Conservation (phyloP, 1,140 invertebrate genomes). For the Condylostylus longicornis region DNA sequence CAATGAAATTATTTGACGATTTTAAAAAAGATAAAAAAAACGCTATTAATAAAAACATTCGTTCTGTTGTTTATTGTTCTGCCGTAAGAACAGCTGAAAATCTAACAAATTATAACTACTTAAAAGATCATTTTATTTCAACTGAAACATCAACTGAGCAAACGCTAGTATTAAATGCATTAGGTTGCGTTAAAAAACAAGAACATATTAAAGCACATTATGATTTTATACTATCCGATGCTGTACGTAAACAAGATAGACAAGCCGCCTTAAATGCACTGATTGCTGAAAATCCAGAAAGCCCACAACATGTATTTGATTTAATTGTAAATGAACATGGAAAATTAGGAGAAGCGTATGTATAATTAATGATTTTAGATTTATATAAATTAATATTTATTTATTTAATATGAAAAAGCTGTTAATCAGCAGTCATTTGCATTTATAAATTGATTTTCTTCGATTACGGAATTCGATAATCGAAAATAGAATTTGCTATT, state of each 20-base stretch:
- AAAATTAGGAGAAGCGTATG: constrained; percentile 34
- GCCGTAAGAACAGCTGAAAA: constrained; percentile 36
- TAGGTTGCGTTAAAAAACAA: constrained; percentile 40
- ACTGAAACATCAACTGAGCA: constrained; percentile 39
- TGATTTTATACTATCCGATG: constrained; percentile 18
- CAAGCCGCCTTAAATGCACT: constrained; percentile 29
- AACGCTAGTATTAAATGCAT: constrained; percentile 38
- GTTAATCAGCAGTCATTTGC: no score
- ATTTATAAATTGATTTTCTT: no score
- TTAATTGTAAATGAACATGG: constrained; percentile 31
- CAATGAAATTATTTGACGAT: constrained; percentile 19
- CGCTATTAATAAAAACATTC: constrained; percentile 36
- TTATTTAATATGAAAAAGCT: constrained; percentile 2
- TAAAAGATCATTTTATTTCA: constrained; percentile 35
- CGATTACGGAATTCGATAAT: neutral
- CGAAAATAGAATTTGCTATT: no score
- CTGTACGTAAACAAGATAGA: constrained; percentile 32
- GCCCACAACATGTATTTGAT: constrained; percentile 32
- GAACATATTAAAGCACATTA: constrained; percentile 27
- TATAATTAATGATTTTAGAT: constrained; percentile 12
- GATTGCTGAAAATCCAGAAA: constrained; percentile 30
- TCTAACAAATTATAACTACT: constrained; percentile 33
- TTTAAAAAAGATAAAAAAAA: constrained; percentile 10
- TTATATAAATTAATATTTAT: neutral
- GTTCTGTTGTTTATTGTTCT: constrained; percentile 41